These are phyloP conservation scores for Suricata suricatta DNA, from an alignment of 2,113 vertebrate species.

Conservation along the genomic window DNA sequence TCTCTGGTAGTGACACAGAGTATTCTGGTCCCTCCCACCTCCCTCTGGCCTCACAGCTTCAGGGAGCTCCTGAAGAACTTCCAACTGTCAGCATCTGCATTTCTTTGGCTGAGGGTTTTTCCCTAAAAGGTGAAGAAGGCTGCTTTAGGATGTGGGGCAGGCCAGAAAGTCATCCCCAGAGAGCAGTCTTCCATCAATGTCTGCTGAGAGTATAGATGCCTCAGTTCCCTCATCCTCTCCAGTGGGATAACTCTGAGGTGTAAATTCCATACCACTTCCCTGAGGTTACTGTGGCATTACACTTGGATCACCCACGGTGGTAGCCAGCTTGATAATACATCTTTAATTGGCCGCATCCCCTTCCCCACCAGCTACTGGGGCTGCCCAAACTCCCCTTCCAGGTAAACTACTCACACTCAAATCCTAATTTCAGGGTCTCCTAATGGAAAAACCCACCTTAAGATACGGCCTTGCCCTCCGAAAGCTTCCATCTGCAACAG, in stretches of 20 bases:
- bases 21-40: background rate
- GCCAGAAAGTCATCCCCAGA: background rate
- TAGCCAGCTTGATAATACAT: background rate
- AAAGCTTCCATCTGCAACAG: background rate
- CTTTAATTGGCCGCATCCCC: background rate
- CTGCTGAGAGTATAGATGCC: background rate
- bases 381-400: background rate
- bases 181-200: background rate
- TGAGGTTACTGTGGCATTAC: background rate
- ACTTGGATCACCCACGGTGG: background rate
- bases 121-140: background rate
- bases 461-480: background rate
- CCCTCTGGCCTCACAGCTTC: background rate
- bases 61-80: background rate
- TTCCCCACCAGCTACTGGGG: background rate
- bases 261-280: background rate
- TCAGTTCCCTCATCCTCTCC: background rate
- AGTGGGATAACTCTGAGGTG: background rate
- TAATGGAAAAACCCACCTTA: background rate
- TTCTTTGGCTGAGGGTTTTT: background rate
- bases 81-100: background rate
- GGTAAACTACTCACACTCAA: background rate
- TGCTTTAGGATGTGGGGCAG: background rate
- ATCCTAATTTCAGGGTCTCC: background rate
- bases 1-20: slow-evolving; percentile 49